Evolutionary conservation across 2,797 vertebrate genomes (phyloP).

Genomic region (Dicrostonyx torquatus): DNA sequence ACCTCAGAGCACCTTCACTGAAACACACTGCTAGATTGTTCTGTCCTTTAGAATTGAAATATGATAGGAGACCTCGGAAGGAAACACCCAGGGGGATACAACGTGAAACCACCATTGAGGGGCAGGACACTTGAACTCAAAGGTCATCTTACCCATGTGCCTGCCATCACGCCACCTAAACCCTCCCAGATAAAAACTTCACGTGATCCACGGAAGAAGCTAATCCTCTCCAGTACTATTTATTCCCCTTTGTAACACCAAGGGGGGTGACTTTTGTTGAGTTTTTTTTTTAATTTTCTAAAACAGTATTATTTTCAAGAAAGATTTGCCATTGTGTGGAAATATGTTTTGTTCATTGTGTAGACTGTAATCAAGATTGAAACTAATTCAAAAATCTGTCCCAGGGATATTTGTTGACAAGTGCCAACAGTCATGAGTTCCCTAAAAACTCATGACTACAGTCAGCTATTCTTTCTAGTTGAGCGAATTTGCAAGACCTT

Average conservation of each 20-base stretch:
- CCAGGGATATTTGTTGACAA: constrained; percentile 65
- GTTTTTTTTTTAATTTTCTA: not conserved
- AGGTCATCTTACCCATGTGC: not conserved
- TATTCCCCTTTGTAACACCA: constrained; percentile 50
- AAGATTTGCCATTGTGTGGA: constrained; percentile 76
- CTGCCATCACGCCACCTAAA: not conserved
- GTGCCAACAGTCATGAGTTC: constrained; percentile 62
- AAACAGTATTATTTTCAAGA: constrained; percentile 77
- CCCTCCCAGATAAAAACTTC: not conserved
- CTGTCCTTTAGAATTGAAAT: not conserved
- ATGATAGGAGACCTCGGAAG: not conserved
- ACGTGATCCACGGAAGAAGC: constrained; percentile 22
- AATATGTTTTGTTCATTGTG: constrained; percentile 79
- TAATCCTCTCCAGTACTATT: not conserved
- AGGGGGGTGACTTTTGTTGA: constrained; percentile 41
- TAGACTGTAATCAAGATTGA: constrained; percentile 81
- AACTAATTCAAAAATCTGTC: constrained; percentile 80
- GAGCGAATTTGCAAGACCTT: not conserved
- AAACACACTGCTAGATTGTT: not conserved
- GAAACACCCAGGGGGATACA: not conserved
- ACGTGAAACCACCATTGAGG: not conserved
- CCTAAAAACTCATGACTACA: constrained; percentile 29
- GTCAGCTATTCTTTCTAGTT: constrained; percentile 47
- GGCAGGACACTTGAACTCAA: not conserved
- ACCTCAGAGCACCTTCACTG: not conserved